Conservation (phyloP, 2,888 invertebrate genomes). For the Scelioninae gen. 2 region DNA sequence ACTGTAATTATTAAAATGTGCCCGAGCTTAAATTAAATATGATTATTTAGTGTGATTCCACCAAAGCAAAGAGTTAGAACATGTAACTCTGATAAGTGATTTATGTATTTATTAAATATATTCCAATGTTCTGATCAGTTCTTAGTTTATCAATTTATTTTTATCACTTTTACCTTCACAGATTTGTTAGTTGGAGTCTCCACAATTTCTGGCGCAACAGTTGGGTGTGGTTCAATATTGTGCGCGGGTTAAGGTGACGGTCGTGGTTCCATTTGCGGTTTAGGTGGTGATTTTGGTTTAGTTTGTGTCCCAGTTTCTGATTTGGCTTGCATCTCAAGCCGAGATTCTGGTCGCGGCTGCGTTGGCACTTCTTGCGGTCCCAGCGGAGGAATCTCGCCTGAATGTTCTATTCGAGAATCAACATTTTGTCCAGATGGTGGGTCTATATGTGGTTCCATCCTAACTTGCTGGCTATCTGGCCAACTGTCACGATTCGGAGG, state of each 20-base stretch:
- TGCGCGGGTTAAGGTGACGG: slow-evolving; percentile 17
- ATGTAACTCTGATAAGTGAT: not conserved
- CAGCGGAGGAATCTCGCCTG: slow-evolving; percentile 20
- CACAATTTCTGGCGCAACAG: slow-evolving; percentile 61
- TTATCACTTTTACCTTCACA: slow-evolving; percentile 58
- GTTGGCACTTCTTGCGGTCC: slow-evolving; percentile 22
- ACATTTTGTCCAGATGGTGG: slow-evolving; percentile 28
- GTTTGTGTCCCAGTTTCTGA: slow-evolving; percentile 16
- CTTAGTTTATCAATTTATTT: no score
- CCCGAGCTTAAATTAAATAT: no score
- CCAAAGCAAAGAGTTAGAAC: no score
- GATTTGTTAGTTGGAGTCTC: slow-evolving; percentile 58
- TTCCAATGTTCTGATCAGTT: slow-evolving; percentile 62
- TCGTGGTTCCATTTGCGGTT: slow-evolving; percentile 14
- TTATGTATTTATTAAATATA: slow-evolving; percentile 43
- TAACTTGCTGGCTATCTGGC: slow-evolving; percentile 64
- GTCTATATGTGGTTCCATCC: slow-evolving; percentile 44
- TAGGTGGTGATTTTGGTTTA: slow-evolving; percentile 5
- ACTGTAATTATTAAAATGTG: no score
- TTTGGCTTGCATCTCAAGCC: slow-evolving; percentile 27
- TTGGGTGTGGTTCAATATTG: slow-evolving; percentile 59
- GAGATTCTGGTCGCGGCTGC: slow-evolving; percentile 11
- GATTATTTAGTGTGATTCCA: no score
- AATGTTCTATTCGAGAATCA: slow-evolving; percentile 11
- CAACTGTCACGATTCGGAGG: slow-evolving; percentile 65